Base-by-base conservation (phyloP, 2,113 vertebrate species). In the Trochalopteron elliotii region DNA sequence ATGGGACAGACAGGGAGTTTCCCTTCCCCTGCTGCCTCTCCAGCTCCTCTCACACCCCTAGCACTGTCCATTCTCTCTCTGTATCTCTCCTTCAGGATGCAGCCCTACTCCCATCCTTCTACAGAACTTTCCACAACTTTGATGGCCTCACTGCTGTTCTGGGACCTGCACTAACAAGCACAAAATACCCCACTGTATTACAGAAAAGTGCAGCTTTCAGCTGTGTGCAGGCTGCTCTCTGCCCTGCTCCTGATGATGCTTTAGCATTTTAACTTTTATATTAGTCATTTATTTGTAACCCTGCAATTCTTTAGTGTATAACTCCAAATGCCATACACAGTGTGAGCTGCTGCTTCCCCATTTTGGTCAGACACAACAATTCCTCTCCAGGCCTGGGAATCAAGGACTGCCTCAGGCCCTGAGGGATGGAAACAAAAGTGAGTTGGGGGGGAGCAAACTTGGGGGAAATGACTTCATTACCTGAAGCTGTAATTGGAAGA, bases 271-370 rank as follows among this genome's bases (percentile, higher is more conserved):
- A 8, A 31, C 14, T 79, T 53, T n/a, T 23, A 0, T 42, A 28
- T 42, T 52, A 52, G 42, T 5, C 60, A 42, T n/a, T 0, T 22
- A 35, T 78, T 64, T 78, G 24, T 23, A 28, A n/a, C 2, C 37
- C 37, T 64, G 47, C 24, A 52, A 3, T 22, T 13, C 69, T 52
- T 63, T 4, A 45, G 59, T 52, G 24, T 3, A 0, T 13, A 9
- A n/a, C 31, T 64, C 31, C 0, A 7, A 28, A n/a, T 37, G 63
- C 47, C 75, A 78, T 0, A 4, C 1, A 2, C 47, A 52, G 37
- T 52, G 75, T 8, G 8, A 52, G 37, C 75, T 78, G 37, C 47
- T 64, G 59, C 14, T 78, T 1, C 2, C 75, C 59, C 59, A 28
- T 16, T 77, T 10, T n/a, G 47, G 13, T 11, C 75, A 78, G 35